Percentiles rank a stretch among this genome's conserved stretches.
These are phyloP conservation scores for Trogon surrucura DNA, from an alignment of 2,113 vertebrate species.

Conservation along the genomic window DNA sequence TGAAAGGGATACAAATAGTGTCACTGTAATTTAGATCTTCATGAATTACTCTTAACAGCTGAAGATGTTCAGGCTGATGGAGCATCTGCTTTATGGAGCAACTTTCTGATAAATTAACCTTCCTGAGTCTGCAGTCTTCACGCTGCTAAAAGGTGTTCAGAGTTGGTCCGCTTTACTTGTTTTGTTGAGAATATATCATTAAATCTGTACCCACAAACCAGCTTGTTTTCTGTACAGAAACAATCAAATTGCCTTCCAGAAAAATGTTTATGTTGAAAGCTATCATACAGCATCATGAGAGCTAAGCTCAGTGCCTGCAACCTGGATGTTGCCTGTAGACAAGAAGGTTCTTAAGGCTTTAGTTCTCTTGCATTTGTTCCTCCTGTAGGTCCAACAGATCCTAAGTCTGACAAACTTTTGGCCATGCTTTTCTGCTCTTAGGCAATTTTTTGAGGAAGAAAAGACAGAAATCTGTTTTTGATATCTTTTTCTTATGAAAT, in stretches of 20 bases:
- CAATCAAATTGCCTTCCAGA: not conserved
- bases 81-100: not conserved
- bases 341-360: not conserved
- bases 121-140: not conserved
- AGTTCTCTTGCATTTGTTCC: not conserved
- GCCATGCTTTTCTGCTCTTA: not conserved
- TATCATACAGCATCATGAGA: not conserved
- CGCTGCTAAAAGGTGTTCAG: not conserved
- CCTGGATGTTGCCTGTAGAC: not conserved
- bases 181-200: not conserved
- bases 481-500: not conserved
- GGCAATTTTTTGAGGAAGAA: not conserved
- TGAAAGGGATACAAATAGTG: not conserved
- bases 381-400: not conserved
- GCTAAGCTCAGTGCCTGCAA: not conserved
- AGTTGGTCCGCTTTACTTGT: not conserved
- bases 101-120: not conserved
- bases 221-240: not conserved
- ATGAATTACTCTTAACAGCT: not conserved
- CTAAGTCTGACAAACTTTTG: not conserved
- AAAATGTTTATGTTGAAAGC: not conserved
- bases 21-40: not conserved
- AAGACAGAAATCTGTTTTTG: rapidly evolving
- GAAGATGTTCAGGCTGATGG: not conserved
- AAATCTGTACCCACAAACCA: not conserved